Evolutionary conservation across 2,888 invertebrate species (phyloP), one percentile per base, ranked within the genome.

Genomic region (Macrosiphum euphorbiae): DNA sequence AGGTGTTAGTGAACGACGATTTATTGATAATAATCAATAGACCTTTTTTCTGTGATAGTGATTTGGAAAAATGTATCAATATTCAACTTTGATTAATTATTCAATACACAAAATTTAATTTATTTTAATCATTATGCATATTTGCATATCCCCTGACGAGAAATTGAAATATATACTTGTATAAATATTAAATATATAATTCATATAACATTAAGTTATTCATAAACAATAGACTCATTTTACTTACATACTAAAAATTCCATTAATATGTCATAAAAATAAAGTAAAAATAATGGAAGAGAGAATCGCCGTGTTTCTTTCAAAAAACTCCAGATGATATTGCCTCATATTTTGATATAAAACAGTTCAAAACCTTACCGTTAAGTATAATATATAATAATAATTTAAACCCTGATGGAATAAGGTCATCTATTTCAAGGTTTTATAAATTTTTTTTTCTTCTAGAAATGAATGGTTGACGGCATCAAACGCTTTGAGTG

Each of bases 1-100:
- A 91, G 26, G 20, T 24, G 52, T 84, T 91, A 28, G 55, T 91
- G 84, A 41, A 16, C 41, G 16, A 84, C 55, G 52, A 52, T 1
- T 28, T 52, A 55, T 91, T 85, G 55, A 91, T 91, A 91, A 44
- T 55, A 28, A 58, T 91, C 44, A 91, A 86, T 47, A 86, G 20
- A n/a, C 84, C 7, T 58, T 86, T 86, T 47, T 85, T 85, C 52
- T 24, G 16, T 16, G 5, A 52, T 52, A 26, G 26, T 44, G 3
- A 52, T 41, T 28, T 52, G 55, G 28, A 28, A 84, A 85, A 55
- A 55, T 84, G 55, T 85, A 58, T 91, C n/a, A 91, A 91, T 58
- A 85, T 58, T 85, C 16, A 91, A 86, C n/a, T 86, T 86, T 11
- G 20, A 91, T 7, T 52, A 41, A 28, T 52, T 90, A 86, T 86